Conservation (phyloP, 2,888 invertebrate genomes). For the Trimorus sp. region DNA sequence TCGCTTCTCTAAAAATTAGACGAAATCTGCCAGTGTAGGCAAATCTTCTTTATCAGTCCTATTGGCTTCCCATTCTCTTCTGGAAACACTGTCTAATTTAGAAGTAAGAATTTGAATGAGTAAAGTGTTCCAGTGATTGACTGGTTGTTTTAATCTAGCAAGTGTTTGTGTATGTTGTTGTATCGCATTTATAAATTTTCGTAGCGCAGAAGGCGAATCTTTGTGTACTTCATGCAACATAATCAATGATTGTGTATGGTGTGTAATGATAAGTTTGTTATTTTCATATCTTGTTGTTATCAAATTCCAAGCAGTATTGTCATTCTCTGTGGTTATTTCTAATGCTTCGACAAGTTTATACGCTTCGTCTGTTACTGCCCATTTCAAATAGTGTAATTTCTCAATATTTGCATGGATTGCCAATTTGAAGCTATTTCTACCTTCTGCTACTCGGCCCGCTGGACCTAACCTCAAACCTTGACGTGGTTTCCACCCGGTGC, state of each 20-base stretch:
- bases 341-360: slow-evolving; percentile 2
- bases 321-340: slow-evolving; percentile 1
- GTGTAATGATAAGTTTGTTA: slow-evolving; percentile 13
- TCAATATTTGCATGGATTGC: not conserved
- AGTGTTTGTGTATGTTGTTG: slow-evolving; percentile 8
- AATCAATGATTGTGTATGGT: slow-evolving; percentile 11
- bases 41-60: slow-evolving; percentile 5
- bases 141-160: slow-evolving; percentile 6
- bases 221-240: not conserved
- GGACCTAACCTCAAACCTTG: too few relatives aligned
- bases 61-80: slow-evolving; percentile 17
- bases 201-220: not conserved
- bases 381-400: slow-evolving; percentile 13
- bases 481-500: too few relatives aligned
- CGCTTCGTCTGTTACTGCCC: slow-evolving; percentile 11
- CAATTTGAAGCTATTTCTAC: too few relatives aligned
- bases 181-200: slow-evolving; percentile 6
- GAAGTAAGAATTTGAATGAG: slow-evolving; percentile 14
- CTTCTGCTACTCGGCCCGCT: too few relatives aligned
- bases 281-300: slow-evolving; percentile 50
- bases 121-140: slow-evolving; percentile 15
- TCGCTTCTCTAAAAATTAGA: not conserved
- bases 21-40: not conserved
- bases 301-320: not conserved
- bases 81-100: slow-evolving; percentile 6